Base-by-base conservation (phyloP, 2,888 invertebrate genomes). In the Mongoloraphidia duomilia region DNA sequence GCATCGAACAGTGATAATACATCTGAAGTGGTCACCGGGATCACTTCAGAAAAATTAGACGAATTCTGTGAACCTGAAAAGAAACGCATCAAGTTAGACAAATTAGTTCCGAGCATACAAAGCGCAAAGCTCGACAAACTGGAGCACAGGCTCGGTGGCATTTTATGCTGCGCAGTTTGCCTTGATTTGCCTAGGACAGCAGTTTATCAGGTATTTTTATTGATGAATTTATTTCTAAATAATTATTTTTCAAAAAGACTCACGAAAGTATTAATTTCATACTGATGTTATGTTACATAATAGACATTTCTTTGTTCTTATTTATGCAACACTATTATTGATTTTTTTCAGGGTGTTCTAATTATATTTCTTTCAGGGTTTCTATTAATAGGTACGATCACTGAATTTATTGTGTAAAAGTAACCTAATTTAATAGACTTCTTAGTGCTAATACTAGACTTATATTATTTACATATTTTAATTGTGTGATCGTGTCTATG, bases 91-190 rank as follows among this genome's bases (percentile, higher is more conserved):
- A 68, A 68, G 60, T 51, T 53, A 9, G 51, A 53, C 11, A 47
- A 47, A 41, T 44, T 12, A 40, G 9, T 40, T 6, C 10, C 9
- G 14, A 37, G 26, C n/a, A 26, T 26, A 26, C 26, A 26, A 26
- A 33, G 35, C 14, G 26, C 45, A 52, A 59, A 57, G 50, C 54
- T 53, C 47, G 82, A 86, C 62, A 89, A 84, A 72, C 75, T 95
- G 62, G 94, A 93, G 71, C 84, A 89, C 65, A 80, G 94, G 62
- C 76, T 95, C 66, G 89, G 90, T 62, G 90, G 91, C 63, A 93
- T 94, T 69, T 75, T 94, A 58, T 92, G 93, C 77, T 95, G 95
- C 80, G 90, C 92, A 69, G 94, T 95, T 64, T 95, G 95, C 72
- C 76, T 95, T 73, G 94, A 94, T 73, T 76, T 95, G 62, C 94